phyloP scores from a whole-genome alignment of 2,888 invertebrate genomes.

The Phyto melanocephala region DNA sequence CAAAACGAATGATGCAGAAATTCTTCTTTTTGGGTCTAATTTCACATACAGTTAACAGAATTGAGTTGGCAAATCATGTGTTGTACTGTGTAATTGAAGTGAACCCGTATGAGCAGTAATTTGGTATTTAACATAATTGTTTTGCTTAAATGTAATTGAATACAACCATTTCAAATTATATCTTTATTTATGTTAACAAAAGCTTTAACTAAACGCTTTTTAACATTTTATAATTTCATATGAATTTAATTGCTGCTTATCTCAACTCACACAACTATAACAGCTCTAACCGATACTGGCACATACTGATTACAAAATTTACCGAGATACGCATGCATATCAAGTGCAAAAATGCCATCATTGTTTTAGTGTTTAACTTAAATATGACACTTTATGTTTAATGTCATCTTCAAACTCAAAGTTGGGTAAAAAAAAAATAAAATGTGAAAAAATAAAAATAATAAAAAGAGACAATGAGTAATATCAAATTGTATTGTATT shows the following conservation, averaged over 20 bases:
- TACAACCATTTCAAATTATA: no score
- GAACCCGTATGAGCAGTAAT: no score
- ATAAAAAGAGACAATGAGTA: background rate
- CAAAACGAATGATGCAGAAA: no score
- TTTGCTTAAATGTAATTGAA: no score
- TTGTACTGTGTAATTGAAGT: no score
- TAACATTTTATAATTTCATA: background rate
- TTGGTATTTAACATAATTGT: no score
- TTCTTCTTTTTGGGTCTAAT: no score
- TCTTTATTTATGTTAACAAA: no score
- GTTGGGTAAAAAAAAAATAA: background rate
- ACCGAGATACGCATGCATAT: background rate
- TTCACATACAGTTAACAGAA: no score
- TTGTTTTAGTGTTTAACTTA: slow-evolving; percentile 50
- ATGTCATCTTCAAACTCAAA: slow-evolving; percentile 28
- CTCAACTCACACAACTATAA: background rate
- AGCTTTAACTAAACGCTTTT: background rate
- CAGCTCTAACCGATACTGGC: background rate
- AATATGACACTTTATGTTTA: slow-evolving; percentile 53
- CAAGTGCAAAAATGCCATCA: slow-evolving; percentile 42
- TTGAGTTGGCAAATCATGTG: no score
- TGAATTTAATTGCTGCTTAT: background rate
- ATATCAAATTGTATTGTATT: slow-evolving; percentile 13
- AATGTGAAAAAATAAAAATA: background rate
- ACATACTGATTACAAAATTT: background rate